Evolutionary conservation across 2,113 vertebrate species (phyloP), one percentile per base, ranked within the genome.

Genomic region (Corythornis madagascariensis): DNA sequence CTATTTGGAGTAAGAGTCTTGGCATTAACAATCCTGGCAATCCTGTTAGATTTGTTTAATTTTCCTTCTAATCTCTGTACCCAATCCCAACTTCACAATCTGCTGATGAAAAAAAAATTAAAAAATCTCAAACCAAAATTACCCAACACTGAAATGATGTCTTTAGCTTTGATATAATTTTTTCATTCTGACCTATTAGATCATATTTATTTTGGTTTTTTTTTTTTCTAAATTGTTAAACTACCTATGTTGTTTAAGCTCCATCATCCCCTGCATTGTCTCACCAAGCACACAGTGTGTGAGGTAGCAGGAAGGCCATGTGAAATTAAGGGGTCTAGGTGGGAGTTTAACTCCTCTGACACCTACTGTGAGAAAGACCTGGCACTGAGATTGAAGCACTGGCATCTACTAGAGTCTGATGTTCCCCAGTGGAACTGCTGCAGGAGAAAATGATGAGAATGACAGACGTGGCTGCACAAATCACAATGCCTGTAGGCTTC

Each of bases 21-120:
- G 93, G 74, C 78, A 87, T 73, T 80, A 59, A 66, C 57, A 79
- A 16, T n/a, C 33, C 82, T 93, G 93, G 78, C 84, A 94, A 21
- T 48, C 38, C 55, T 59, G 8, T 33, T 66, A 66, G 18, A 55
- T 73, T 73, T 91, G 63, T 89, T 85, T 82, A 35, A n/a, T 66
- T 92, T 85, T 31, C 14, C 21, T 82, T 87, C 50, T 82, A 82
- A 82, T 78, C 78, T 92, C 66, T 59, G 21, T 53, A 73, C 59
- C 28, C 8, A 47, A 42, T 61, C 60, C 59, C 55, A 79, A n/a
- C 1, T 61, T 65, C 55, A 83, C 2, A 14, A 61, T 89, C 53
- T 87, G 16, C 24, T 73, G 61, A 11, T 20, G 18, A 24, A 56
- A 16, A 82, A 88, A 65, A n/a, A n/a, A n/a, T n/a, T n/a, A n/a